Percentiles rank a stretch among this genome's conserved stretches.
phyloP scores from a whole-genome alignment of 2,113 vertebrate species.

The Seriola rivoliana region DNA sequence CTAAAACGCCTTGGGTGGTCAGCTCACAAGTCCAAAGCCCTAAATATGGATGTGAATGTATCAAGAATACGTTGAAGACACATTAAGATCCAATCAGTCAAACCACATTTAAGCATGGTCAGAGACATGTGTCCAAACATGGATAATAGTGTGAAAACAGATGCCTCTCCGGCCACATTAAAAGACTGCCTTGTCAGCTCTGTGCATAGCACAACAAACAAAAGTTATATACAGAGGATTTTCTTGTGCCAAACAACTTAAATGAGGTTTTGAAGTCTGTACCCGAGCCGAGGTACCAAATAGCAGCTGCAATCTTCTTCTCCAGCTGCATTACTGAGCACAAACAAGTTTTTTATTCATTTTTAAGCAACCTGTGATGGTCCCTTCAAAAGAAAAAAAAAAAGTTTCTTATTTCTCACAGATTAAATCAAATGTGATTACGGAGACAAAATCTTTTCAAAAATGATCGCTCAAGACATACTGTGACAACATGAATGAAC shows the following conservation, averaged over 20 bases:
- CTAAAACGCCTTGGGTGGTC: conserved; percentile 62
- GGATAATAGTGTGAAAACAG: conserved; percentile 50
- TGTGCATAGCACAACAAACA: conserved; percentile 56
- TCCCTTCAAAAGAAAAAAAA: neutral
- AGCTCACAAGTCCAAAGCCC: conserved; percentile 26
- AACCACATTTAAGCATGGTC: conserved; percentile 60
- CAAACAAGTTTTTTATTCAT: conserved; percentile 29
- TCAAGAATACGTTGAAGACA: conserved; percentile 35
- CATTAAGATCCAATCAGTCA: conserved; percentile 57
- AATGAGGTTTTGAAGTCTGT: conserved; percentile 55
- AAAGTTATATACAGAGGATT: conserved; percentile 51
- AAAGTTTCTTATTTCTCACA: neutral
- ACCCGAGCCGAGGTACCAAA: conserved; percentile 10
- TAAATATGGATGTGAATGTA: conserved; percentile 64
- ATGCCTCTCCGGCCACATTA: conserved; percentile 59
- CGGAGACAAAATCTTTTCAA: neutral
- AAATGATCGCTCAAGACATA: neutral
- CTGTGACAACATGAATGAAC: neutral
- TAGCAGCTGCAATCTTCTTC: neutral
- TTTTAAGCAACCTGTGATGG: neutral
- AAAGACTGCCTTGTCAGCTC: conserved; percentile 32
- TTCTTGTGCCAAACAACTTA: conserved; percentile 52
- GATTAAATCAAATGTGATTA: conserved; percentile 1
- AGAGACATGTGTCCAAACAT: conserved; percentile 45
- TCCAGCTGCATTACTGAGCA: conserved; percentile 27